Evolutionary conservation across 2,888 invertebrate species (phyloP).

Genomic region (Nemurella pictetii): DNA sequence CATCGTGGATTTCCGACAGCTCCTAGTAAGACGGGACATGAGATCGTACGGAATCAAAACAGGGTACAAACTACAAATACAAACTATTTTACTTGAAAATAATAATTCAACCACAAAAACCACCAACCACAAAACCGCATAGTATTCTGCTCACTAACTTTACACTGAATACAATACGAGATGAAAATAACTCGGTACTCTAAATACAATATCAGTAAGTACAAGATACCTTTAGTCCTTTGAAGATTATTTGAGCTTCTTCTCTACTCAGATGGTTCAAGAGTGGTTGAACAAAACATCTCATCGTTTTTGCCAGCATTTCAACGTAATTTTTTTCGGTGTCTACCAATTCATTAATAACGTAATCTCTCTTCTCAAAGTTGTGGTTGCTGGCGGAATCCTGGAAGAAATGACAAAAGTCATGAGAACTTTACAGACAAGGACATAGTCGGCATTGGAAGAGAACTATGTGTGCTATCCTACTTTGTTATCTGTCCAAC

Average conservation of each 20-base stretch:
- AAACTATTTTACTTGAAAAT: neutral
- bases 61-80: neutral
- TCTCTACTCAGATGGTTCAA: slow-evolving; percentile 67
- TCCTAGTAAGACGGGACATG: slow-evolving; percentile 62
- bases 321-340: slow-evolving; percentile 97
- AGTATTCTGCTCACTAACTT: no score
- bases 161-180: no score
- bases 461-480: neutral
- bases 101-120: no score
- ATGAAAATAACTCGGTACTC: no score
- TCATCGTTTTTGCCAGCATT: slow-evolving; percentile 82
- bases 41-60: neutral
- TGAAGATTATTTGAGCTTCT: slow-evolving; percentile 81
- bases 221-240: slow-evolving; percentile 82
- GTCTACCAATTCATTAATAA: slow-evolving; percentile 90
- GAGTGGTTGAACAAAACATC: slow-evolving; percentile 79
- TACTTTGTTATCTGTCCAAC: neutral
- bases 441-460: neutral
- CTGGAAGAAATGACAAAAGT: slow-evolving; percentile 39
- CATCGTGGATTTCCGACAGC: slow-evolving; percentile 82
- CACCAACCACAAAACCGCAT: no score
- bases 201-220: slow-evolving; percentile 40
- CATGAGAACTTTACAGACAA: no score
- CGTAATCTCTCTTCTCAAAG: slow-evolving; percentile 87
- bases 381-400: slow-evolving; percentile 48